Evolutionary conservation across 1,140 invertebrate species (phyloP).

Genomic region (Aphelinus certus): DNA sequence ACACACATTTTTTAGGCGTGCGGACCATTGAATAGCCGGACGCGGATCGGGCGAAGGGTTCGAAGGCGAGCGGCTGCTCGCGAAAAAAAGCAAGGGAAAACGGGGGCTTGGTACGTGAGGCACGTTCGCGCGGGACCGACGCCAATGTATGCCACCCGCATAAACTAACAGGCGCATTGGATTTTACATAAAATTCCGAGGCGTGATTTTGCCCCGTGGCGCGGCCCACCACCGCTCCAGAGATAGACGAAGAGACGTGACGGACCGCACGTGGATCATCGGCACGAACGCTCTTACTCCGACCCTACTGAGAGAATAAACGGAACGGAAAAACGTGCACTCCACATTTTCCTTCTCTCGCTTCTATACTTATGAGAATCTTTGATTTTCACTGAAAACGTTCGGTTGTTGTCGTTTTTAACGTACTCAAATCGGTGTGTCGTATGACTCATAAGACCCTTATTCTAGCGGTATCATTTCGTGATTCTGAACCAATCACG

Average conservation of each 20-base stretch:
- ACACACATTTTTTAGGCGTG: constrained; percentile 5
- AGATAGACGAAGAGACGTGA: constrained; percentile 63
- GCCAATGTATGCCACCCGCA: constrained; percentile 65
- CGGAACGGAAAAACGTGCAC: neutral
- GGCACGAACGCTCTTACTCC: constrained; percentile 33
- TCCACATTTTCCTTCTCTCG: neutral
- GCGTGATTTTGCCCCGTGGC: constrained; percentile 53
- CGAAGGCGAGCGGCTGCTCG: neutral
- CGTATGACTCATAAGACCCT: too few species aligned
- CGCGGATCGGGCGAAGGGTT: constrained; percentile 3
- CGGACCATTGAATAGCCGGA: constrained; percentile 26
- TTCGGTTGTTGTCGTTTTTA: too few species aligned
- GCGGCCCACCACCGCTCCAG: constrained; percentile 23
- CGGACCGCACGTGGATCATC: constrained; percentile 56
- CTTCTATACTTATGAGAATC: neutral
- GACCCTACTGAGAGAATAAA: neutral
- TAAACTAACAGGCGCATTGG: constrained; percentile 66
- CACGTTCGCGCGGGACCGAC: constrained; percentile 61
- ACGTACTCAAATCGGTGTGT: too few species aligned
- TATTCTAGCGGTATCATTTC: too few species aligned
- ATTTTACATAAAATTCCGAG: constrained; percentile 66
- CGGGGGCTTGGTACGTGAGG: constrained; percentile 61
- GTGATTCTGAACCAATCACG: too few species aligned
- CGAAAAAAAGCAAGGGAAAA: constrained; percentile 52
- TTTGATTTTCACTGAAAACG: neutral